Evolutionary conservation across 2,888 invertebrate genomes (phyloP), one percentile per base, ranked within the genome.

Genomic region (Aphidoletes aphidimyza): DNA sequence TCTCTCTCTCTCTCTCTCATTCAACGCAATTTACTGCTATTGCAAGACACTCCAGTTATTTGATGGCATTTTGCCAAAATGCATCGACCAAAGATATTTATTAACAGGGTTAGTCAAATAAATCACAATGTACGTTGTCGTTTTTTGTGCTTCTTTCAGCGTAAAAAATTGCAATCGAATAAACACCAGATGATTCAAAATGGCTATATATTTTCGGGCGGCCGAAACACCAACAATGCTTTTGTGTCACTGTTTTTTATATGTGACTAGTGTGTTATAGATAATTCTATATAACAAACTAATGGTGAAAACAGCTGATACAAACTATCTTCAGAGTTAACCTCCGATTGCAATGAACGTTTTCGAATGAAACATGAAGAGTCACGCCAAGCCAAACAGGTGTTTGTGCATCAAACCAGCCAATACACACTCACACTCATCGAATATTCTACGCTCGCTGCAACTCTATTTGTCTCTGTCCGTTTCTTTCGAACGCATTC

Each of bases 281-380:
- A 42, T 42, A 42, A 42, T 42, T 42, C 8, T 69, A 30, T 69
- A 6, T 30, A 69, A 14, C 26, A 69, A 69, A 69, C 69, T 30
- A 69, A 30, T 30, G 34, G 14, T 69, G 69, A 69, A 69, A 69
- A 69, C 69, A 69, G 69, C 69, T 69, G 69, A 69, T 69, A 14
- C 30, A 30, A 14, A 30, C 69, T 30, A 30, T 11, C 11, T 69
- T 69, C 14, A 30, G 69, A 30, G 30, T 30, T 69, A 26, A 34
- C 69, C 17, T n/a, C 54, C 54, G 42, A 54, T 11, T 54, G 54
- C n/a, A 69, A 26, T n/a, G 2, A 14, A 34, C 69, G n/a, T 19
- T 69, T 26, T 26, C n/a, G n/a, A n/a, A n/a, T n/a, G n/a, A 69
- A 14, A 34, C 69, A 69, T 14, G 34, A 34, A 69, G 69, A 69